Evolutionary conservation across 1,140 invertebrate species (phyloP).

Genomic region (Hyles euphorbiae): DNA sequence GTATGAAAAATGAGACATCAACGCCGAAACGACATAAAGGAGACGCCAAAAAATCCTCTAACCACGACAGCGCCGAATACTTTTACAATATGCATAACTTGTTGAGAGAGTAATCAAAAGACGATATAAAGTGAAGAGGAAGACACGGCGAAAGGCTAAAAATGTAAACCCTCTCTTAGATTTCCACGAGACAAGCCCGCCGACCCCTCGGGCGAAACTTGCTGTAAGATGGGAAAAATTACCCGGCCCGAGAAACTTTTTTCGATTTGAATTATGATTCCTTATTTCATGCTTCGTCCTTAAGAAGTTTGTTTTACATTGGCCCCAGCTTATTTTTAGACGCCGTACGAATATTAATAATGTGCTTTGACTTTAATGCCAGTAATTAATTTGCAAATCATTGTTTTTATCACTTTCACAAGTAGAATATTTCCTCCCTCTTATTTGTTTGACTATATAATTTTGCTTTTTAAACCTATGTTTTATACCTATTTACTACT

Average conservation of each 20-base stretch:
- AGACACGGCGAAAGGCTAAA: constrained; percentile 72
- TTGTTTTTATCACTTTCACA: no score
- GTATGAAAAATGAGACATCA: constrained; percentile 62
- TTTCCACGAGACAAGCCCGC: constrained; percentile 55
- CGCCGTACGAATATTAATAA: constrained; percentile 50
- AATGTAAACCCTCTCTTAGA: constrained; percentile 71
- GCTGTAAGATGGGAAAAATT: constrained; percentile 73
- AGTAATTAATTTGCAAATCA: not conserved
- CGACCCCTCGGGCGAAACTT: constrained; percentile 68
- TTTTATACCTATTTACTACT: no score
- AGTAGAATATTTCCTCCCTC: no score
- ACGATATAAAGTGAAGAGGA: constrained; percentile 71
- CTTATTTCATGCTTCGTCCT: constrained; percentile 69
- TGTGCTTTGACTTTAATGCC: constrained; percentile 34
- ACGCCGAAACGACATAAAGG: constrained; percentile 55
- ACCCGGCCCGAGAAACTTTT: constrained; percentile 67
- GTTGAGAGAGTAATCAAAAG: constrained; percentile 75
- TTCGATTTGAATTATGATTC: constrained; percentile 75
- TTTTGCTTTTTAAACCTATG: no score
- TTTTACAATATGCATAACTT: constrained; percentile 74
- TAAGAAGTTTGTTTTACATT: constrained; percentile 68
- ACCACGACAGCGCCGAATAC: constrained; percentile 47
- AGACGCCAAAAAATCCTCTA: constrained; percentile 60
- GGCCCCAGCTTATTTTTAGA: constrained; percentile 54
- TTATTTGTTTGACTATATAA: no score